Evolutionary conservation across 2,888 invertebrate genomes (phyloP).

Genomic region (Alloscopus bannaensis): DNA sequence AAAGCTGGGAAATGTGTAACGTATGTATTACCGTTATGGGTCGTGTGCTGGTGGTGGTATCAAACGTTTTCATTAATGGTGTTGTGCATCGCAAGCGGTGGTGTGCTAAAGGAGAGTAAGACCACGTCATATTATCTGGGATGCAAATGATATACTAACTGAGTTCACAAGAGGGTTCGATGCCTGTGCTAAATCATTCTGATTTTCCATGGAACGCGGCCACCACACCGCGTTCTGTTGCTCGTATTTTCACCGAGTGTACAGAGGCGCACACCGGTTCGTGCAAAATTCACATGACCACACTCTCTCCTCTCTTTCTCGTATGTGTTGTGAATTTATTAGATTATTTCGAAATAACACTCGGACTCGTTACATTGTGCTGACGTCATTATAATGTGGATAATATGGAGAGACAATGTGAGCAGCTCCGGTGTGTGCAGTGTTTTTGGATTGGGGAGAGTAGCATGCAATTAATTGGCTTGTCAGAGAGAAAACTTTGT

Average conservation of each 20-base stretch:
- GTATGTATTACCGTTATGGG: neutral
- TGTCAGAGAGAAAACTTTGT: too few relatives aligned
- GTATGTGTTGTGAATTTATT: neutral
- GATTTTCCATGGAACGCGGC: too few relatives aligned
- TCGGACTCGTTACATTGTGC: too few relatives aligned
- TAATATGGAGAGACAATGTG: too few relatives aligned
- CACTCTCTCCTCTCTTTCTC: neutral
- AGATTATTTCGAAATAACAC: neutral
- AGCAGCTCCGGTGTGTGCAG: too few relatives aligned
- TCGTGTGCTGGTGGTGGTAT: neutral
- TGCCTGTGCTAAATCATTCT: slow-evolving; percentile 43
- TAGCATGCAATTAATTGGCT: too few relatives aligned
- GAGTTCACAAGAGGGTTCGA: slow-evolving; percentile 28
- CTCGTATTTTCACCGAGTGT: neutral
- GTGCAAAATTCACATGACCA: neutral
- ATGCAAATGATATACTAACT: slow-evolving; percentile 41
- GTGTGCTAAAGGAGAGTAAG: neutral
- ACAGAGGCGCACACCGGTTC: neutral
- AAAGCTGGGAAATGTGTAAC: neutral
- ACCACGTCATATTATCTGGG: neutral
- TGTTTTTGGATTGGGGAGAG: too few relatives aligned
- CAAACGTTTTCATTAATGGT: neutral
- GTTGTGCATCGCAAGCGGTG: neutral
- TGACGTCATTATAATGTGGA: too few relatives aligned
- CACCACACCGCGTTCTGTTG: neutral